Percentiles rank a stretch among this genome's conserved stretches.
Evolutionary conservation across 2,888 invertebrate species (phyloP).

Genomic region (Hermaeophaga mercurialis): DNA sequence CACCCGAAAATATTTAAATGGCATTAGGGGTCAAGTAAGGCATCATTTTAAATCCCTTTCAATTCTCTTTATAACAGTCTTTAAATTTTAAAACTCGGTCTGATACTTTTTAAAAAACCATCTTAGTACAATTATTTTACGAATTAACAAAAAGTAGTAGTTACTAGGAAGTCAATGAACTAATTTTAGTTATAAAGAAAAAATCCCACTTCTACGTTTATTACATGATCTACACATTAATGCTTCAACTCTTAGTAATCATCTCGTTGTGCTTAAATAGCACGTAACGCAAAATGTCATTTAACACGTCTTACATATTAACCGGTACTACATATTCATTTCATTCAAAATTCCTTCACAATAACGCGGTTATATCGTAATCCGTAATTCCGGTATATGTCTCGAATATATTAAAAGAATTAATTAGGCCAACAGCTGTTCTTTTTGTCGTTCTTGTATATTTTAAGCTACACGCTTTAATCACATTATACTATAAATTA

Average conservation of each 20-base stretch:
- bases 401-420: slow-evolving; percentile 36
- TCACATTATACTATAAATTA: slow-evolving; percentile 25
- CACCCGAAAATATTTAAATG: no score
- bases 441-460: slow-evolving; percentile 21
- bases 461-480: slow-evolving; percentile 25
- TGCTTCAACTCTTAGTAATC: neutral
- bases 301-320: slow-evolving; percentile 18
- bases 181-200: no score
- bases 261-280: neutral
- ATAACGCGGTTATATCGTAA: slow-evolving; percentile 30
- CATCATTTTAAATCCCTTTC: no score
- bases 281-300: slow-evolving; percentile 10
- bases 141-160: no score
- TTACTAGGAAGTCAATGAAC: no score
- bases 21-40: no score
- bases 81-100: no score
- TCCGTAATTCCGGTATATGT: slow-evolving; percentile 34
- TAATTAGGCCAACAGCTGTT: slow-evolving; percentile 37
- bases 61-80: no score
- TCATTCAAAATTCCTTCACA: slow-evolving; percentile 20
- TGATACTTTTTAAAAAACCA: no score
- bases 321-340: slow-evolving; percentile 18
- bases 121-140: no score
- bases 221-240: no score
- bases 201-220: no score